Percentiles rank a stretch among this genome's conserved stretches.
These are phyloP conservation scores for Rhadinocentrus ornatus DNA, from an alignment of 2,797 vertebrate species.

Conservation along the genomic window DNA sequence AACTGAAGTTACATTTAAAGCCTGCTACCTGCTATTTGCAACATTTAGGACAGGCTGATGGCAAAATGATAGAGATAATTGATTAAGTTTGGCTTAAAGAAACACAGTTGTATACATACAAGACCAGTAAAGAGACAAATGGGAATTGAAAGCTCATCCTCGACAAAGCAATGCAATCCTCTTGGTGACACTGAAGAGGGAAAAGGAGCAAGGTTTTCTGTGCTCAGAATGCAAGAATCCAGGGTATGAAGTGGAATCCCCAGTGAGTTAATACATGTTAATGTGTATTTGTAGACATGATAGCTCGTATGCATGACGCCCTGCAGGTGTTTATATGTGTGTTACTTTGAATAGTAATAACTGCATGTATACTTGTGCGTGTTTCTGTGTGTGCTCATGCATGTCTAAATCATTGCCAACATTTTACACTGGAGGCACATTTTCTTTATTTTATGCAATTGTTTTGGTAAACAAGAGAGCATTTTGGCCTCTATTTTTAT, in stretches of 20 bases:
- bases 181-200: constrained; percentile 41
- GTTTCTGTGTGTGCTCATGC: background rate
- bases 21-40: constrained; percentile 7
- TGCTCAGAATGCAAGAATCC: constrained; percentile 43
- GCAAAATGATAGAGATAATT: constrained; percentile 12
- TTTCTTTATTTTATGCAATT: background rate
- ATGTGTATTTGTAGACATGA: constrained; percentile 29
- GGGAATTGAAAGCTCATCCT: constrained; percentile 22
- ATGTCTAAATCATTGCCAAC: background rate
- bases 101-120: constrained; percentile 7
- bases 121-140: constrained; percentile 45
- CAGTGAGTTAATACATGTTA: constrained; percentile 23
- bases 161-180: constrained; percentile 39
- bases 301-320: constrained; percentile 21
- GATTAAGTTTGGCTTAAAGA: background rate
- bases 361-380: background rate
- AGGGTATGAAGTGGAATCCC: constrained; percentile 29
- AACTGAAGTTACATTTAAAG: constrained; percentile 25
- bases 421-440: background rate
- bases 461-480: background rate
- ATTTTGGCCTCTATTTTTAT: background rate
- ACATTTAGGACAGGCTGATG: constrained; percentile 9
- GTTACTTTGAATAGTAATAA: constrained; percentile 39
- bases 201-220: constrained; percentile 32
- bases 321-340: constrained; percentile 1